Base-by-base conservation (phyloP, 2,888 invertebrate genomes). In the Drosophila nr. perissopoda region DNA sequence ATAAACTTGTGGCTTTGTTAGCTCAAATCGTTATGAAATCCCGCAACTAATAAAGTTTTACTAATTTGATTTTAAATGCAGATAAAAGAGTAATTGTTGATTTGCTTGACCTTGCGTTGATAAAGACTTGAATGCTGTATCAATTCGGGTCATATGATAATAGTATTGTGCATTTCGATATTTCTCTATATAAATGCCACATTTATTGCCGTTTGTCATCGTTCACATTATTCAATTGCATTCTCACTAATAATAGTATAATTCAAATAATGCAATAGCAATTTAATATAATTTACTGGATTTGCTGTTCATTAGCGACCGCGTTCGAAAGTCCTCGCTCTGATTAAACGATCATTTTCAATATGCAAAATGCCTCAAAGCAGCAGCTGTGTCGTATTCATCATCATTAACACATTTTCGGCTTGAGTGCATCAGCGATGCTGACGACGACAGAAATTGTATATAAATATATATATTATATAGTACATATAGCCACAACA, bases 401-500 rank as follows among this genome's bases (percentile, higher is more conserved):
- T 85, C 89, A 88, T 78, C 84, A 84, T 84, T 88, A 88, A 81
- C 83, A 88, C 84, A 86, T 86, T 85, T 85, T 81, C 82, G 56
- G 83, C 87, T 83, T 88, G 83, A 88, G 53, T 88, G 89, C 83
- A 86, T 76, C 83, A 66, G 64, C 76, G 74, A 62, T 66, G 75
- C 66, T 64, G 53, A 63, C 68, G 56, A 54, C 58, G 59, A 13
- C 61, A 48, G n/a, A 60, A 61, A 42, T 16, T 8, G 5, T 25
- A 53, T 42, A 36, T 21, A 36, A 2, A 62, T 25, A 7, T 27
- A 25, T 33, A 48, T 16, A 18, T 29, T 11, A 11, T 56, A 56
- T 5, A 16, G 10, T 29, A 2, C 8, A 56, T 29, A 38, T 29
- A 42, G 29, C 61, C 51, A 57, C 57, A 48, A 64, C 57, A 71